Evolutionary conservation across 1,140 invertebrate species (phyloP).

Genomic region (Mizuhopecten yessoensis): DNA sequence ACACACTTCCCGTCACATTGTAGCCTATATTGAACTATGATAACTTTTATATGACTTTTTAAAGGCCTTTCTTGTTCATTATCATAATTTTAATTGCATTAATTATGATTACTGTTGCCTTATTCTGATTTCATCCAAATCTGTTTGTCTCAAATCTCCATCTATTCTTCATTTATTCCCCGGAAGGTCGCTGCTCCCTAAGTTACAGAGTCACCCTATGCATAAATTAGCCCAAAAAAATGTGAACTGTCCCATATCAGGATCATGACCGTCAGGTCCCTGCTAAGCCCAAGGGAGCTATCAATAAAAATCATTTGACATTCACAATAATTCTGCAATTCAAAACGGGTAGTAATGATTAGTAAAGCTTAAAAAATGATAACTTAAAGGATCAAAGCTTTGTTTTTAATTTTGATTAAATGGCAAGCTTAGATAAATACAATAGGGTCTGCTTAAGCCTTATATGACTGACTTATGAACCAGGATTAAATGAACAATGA

Average conservation of each 20-base stretch:
- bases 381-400: neutral
- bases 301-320: constrained; percentile 35
- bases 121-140: constrained; percentile 18
- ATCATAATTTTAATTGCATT: constrained; percentile 28
- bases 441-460: neutral
- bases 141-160: constrained; percentile 5
- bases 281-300: neutral
- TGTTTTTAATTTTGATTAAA: constrained; percentile 39
- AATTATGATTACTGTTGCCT: constrained; percentile 34
- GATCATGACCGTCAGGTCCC: neutral
- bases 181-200: neutral
- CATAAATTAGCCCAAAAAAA: neutral
- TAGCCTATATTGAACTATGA: neutral
- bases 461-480: constrained; percentile 16
- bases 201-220: neutral
- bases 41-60: constrained; percentile 40
- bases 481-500: constrained; percentile 6
- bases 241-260: neutral
- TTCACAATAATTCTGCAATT: constrained; percentile 8
- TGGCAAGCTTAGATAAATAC: neutral
- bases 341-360: neutral
- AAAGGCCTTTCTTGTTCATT: constrained; percentile 4
- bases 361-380: neutral
- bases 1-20: neutral
- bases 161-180: constrained; percentile 29